Evolutionary conservation across 2,113 vertebrate genomes (phyloP).

Genomic region (Baryphthengus martii): DNA sequence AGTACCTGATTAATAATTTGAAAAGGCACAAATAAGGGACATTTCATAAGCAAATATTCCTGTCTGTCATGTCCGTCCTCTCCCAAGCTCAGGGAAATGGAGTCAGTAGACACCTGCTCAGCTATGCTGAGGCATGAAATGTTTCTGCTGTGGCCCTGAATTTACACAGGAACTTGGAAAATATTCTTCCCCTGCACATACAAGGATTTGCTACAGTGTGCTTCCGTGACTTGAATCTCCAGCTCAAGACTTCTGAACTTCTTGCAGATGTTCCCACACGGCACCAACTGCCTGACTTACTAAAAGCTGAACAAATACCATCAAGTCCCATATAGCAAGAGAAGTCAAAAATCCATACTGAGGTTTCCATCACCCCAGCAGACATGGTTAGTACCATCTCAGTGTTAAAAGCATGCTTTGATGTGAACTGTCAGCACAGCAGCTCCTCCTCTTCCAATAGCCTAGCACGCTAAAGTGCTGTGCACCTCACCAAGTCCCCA

Average conservation of each 20-base stretch:
- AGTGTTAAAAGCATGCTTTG: neutral
- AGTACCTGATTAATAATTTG: neutral
- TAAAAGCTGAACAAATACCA: neutral
- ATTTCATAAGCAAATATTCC: neutral
- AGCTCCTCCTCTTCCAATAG: neutral
- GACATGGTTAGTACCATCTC: too few species aligned
- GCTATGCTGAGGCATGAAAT: neutral
- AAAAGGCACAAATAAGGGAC: neutral
- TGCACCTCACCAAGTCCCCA: neutral
- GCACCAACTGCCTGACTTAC: neutral
- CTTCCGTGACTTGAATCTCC: too few species aligned
- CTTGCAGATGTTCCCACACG: neutral
- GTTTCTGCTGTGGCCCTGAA: neutral
- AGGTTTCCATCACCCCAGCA: neutral
- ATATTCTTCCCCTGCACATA: neutral
- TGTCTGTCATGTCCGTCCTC: neutral
- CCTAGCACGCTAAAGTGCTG: accelerated
- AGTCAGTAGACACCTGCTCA: neutral
- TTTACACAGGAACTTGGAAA: neutral
- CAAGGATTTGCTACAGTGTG: neutral
- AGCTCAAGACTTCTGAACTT: neutral
- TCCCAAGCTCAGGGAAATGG: neutral
- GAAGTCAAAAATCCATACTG: neutral
- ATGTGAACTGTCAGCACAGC: neutral
- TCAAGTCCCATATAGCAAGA: neutral